phyloP scores from a whole-genome alignment of 2,888 invertebrate genomes.

The Drosophila nr. perissopoda region DNA sequence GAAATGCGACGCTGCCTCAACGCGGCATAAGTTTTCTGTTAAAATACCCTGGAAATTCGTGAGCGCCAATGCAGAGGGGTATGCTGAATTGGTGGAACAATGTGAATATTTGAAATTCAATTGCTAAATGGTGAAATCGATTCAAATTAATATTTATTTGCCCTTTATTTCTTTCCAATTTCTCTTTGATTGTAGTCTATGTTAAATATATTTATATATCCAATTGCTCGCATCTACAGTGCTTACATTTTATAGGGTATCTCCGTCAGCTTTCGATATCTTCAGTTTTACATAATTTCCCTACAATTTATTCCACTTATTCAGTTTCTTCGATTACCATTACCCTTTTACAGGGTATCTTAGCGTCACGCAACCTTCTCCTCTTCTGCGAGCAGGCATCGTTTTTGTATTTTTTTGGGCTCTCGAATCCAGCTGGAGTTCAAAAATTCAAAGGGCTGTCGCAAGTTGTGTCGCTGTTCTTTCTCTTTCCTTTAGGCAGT shows the following conservation, averaged over 20 bases:
- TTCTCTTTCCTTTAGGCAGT: conserved; percentile 18
- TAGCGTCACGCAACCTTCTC: background rate
- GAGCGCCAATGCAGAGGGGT: background rate
- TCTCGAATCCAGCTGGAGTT: conserved; percentile 30
- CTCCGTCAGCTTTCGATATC: background rate
- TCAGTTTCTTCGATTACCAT: rapidly evolving
- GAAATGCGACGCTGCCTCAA: conserved; percentile 53
- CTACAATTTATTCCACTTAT: background rate
- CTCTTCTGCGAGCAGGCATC: background rate
- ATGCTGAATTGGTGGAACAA: rapidly evolving
- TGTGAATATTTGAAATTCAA: background rate
- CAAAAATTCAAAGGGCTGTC: conserved; percentile 56
- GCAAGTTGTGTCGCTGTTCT: conserved; percentile 39
- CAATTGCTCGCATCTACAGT: rapidly evolving
- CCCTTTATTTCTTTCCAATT: background rate
- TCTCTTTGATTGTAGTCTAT: background rate
- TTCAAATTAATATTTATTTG: background rate
- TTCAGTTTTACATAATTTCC: background rate
- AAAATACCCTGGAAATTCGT: conserved; percentile 32
- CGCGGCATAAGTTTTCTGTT: conserved; percentile 35
- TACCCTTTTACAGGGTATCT: background rate
- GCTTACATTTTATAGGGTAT: background rate
- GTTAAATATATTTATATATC: background rate
- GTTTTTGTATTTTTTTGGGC: conserved; percentile 18
- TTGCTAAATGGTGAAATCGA: background rate